Evolutionary conservation across 1,140 invertebrate species (phyloP), one percentile per base, ranked within the genome.

Genomic region (Leptestheria dahalacensis): DNA sequence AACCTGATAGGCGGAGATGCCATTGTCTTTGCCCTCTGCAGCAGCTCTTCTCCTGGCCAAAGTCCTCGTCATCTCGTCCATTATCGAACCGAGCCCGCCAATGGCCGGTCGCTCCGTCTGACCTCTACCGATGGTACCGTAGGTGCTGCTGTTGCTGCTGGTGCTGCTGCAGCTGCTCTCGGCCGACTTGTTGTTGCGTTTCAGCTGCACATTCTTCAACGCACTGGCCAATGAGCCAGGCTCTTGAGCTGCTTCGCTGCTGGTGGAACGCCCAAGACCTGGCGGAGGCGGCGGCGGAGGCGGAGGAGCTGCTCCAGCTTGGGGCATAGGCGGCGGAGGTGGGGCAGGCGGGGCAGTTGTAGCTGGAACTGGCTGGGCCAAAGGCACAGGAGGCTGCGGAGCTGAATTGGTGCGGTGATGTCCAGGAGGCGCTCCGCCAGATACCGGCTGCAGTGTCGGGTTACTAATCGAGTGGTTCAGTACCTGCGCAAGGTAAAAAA

Each of bases 1-100:
- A 41, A 41, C 33, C 33, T 41, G 33, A 15, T 15, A 20, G 15
- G 2, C 33, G 20, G 53, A 29, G 28, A 21, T 56, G n/a, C n/a
- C 20, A 29, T 56, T 41, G 15, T 41, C 33, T 41, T 71, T 62
- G 54, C 64, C 64, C 59, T 67, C 66, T 6, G 65, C 80, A 9
- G 79, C 79, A 57, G 87, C 88, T 66, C 89, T 78, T 70, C 92
- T 79, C 61, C 90, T 76, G 6, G 91, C 91, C 62, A 97, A 78
- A 24, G 91, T 96, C 69, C 89, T 87, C 18, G 90, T 88, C 90
- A 97, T 95, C 77, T 97, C 93, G 71, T 92, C 89, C 90, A 97
- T 93, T 83, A 96, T 90, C 56, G 80, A 78, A 15, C 33, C 33
- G 33, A 41, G 33, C 6, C 6, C 33, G 4, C 65, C 66, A 18